A percentile compares a stretch with the other conserved stretches of the same genome.
phyloP scores from a whole-genome alignment of 1,140 invertebrate species.

The Xylocopa sonorina region DNA sequence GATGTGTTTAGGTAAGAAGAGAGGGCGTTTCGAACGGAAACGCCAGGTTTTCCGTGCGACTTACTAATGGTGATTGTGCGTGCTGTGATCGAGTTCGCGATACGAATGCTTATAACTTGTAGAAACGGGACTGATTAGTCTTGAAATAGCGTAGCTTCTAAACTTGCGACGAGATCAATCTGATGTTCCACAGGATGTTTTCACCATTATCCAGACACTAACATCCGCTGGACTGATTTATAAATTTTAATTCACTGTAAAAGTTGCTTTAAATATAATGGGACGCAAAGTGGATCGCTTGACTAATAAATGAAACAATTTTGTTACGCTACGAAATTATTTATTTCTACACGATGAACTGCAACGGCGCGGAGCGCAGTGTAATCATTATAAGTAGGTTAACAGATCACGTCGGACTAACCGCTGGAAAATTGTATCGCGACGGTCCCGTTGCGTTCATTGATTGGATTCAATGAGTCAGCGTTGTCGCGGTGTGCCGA shows the following conservation, averaged over 20 bases:
- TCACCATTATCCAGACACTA: too few relatives aligned
- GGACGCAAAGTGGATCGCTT: too few relatives aligned
- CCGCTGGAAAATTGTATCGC: slow-evolving; percentile 64
- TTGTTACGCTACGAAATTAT: neutral
- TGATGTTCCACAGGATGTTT: too few relatives aligned
- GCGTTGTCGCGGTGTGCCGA: slow-evolving; percentile 33
- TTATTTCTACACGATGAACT: slow-evolving; percentile 14
- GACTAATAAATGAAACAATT: too few relatives aligned
- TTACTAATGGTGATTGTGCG: neutral
- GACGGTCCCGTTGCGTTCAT: slow-evolving; percentile 60
- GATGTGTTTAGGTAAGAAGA: neutral
- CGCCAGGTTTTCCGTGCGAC: neutral
- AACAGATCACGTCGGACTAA: slow-evolving; percentile 59
- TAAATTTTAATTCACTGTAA: too few relatives aligned
- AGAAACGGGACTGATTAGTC: too few relatives aligned
- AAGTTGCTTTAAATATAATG: too few relatives aligned
- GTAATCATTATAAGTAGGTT: slow-evolving; percentile 66
- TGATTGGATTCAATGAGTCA: slow-evolving; percentile 54
- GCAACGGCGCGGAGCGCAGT: slow-evolving; percentile 39
- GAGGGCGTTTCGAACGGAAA: neutral
- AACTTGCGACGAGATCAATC: too few relatives aligned
- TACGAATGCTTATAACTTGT: too few relatives aligned
- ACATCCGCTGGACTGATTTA: too few relatives aligned
- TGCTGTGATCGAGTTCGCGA: too few relatives aligned
- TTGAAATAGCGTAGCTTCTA: too few relatives aligned